Base-by-base conservation (phyloP, 2,888 invertebrate species). In the Pterostichus madidus region DNA sequence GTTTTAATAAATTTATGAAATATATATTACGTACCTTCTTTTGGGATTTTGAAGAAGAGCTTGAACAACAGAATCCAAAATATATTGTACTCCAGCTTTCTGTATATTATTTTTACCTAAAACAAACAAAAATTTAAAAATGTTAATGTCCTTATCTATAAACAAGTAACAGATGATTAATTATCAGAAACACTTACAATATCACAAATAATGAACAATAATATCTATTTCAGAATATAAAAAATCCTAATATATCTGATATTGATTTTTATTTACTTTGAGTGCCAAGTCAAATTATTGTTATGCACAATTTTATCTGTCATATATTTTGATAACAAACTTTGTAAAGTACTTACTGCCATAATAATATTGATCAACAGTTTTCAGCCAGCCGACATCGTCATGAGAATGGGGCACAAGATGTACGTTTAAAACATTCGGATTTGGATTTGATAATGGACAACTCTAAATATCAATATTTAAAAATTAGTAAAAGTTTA, bases 321-420 rank as follows among this genome's bases (percentile, higher is more conserved):
- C 10, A 52, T 10, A 13, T 5, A 52, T 13, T 24, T 64, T 39
- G n/a, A 64, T 64, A 8, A 35, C 11, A 64, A 64, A 10, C 31
- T 61, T 24, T 24, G 24, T 24, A 8, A 44, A 68, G 15, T 71
- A 79, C 61, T 79, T 79, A 79, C 78, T 93, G 85, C 95, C 95
- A 87, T 94, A 96, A 86, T 94, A 97, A 87, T 98, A 98, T 87
- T 97, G 96, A 87, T 98, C 97, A 0, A 96, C 95, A 0, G 97
- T 97, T 89, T 96, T 96, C 52, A 97, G 89, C 97, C 97, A 97
- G 52, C 97, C 97, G 0, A 96, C 96, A 87, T 97, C 97, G 86
- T 97, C 96, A 87, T 97, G 97, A 0, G 96, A 95, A 87, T 98
- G 97, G 0, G 97, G 93, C 0, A 95, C 92, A 0, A 97, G 90